Evolutionary conservation across 2,113 vertebrate genomes (phyloP), one percentile per base, ranked within the genome.

Genomic region (Sinocyclocheilus maitianheensis): DNA sequence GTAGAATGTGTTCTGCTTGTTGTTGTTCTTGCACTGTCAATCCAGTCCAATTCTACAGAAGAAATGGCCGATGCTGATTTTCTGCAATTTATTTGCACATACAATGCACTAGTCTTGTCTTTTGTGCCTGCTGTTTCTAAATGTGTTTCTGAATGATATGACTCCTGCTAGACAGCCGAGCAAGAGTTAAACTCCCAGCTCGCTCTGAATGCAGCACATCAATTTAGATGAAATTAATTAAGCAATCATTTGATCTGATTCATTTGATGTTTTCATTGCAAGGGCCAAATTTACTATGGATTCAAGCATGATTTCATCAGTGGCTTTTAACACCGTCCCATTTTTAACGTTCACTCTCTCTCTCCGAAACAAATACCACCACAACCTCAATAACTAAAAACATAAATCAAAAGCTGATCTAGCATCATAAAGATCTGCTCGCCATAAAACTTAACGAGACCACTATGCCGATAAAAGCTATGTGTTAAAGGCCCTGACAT

Each of bases 381-480:
- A 65, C 78, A 77, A 18, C 26, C 75, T 63, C 43, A 40, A 48
- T 43, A 58, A 72, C 69, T 84, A 51, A 63, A 51, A 24, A 53
- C 40, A 71, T 83, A 83, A 85, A 85, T 77, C 85, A 84, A 82
- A 87, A 80, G 67, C 48, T 75, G 63, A 67, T 67, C 67, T 48
- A 16, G n/a, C 26, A 0, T 43, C 82, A 60, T 74, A 83, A 83
- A 83, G 3, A 74, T 83, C 51, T 74, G 88, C 55, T 51, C 77
- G 85, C 16, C 37, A 83, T 80, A 63, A 85, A 81, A 83, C 63
- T 34, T 71, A 51, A 86, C 16, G 13, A 46, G 55, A 51, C 77
- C 7, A 48, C 63, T 2, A 83, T 30, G 1, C 18, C 18, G 48
- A 83, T 85, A 80, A 78, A 83, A 43, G 53, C 20, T 24, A n/a